These are phyloP conservation scores for Metopolophium dirhodum DNA, from an alignment of 1,140 invertebrate genomes.

Conservation along the genomic window DNA sequence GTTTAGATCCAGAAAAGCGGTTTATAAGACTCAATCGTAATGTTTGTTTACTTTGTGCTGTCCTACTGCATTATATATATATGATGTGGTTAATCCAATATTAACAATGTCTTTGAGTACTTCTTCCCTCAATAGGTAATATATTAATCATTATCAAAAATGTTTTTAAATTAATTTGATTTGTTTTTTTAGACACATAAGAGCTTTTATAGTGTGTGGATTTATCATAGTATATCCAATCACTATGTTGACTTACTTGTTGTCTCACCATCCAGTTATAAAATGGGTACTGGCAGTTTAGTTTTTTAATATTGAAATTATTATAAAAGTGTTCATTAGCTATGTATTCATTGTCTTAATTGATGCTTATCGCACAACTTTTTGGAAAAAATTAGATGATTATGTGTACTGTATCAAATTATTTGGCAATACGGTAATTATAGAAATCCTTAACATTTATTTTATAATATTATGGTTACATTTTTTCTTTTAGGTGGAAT, in stretches of 20 bases:
- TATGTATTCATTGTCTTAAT: slow-evolving; percentile 86
- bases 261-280: slow-evolving; percentile 81
- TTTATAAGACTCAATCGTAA: slow-evolving; percentile 86
- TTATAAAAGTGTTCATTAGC: slow-evolving; percentile 84
- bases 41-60: slow-evolving; percentile 88
- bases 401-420: slow-evolving; percentile 92
- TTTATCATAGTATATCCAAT: slow-evolving; percentile 84
- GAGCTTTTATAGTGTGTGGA: slow-evolving; percentile 81
- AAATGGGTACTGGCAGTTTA: slow-evolving; percentile 92
- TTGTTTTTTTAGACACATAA: slow-evolving; percentile 68
- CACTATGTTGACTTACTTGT: slow-evolving; percentile 78
- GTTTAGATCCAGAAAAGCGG: slow-evolving; percentile 85
- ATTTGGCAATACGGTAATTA: slow-evolving; percentile 78
- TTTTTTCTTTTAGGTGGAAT: slow-evolving; percentile 70
- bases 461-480: neutral
- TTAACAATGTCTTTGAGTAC: slow-evolving; percentile 84
- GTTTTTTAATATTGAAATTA: slow-evolving; percentile 87
- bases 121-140: slow-evolving; percentile 72
- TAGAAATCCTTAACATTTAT: neutral
- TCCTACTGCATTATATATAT: slow-evolving; percentile 88
- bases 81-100: slow-evolving; percentile 86
- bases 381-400: slow-evolving; percentile 94
- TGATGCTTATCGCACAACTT: slow-evolving; percentile 83
- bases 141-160: neutral
- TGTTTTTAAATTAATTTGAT: slow-evolving; percentile 6